These are phyloP conservation scores for Phataginus tetradactyla DNA, from an alignment of 2,797 vertebrate species.

Conservation along the genomic window DNA sequence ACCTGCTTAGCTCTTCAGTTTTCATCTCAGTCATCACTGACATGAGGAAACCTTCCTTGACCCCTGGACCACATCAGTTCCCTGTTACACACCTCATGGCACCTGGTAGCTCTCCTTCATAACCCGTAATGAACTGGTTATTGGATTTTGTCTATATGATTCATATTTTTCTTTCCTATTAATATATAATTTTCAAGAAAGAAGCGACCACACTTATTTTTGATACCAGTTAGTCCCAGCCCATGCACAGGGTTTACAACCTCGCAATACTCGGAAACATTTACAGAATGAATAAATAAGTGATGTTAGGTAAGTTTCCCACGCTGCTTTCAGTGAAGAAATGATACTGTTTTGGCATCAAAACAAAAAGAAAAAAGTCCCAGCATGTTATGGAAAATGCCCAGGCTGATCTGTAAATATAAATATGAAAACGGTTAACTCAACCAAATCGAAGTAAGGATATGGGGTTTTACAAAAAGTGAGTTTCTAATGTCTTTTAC, in stretches of 20 bases:
- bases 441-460: neutral
- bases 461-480: neutral
- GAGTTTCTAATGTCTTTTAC: conserved; percentile 82
- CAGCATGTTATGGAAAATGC: neutral
- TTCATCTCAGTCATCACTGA: neutral
- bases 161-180: conserved; percentile 20
- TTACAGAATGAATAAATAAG: neutral
- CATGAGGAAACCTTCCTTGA: neutral
- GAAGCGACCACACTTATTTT: neutral
- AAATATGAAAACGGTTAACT: neutral
- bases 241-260: neutral
- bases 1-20: neutral
- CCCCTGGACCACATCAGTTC: neutral
- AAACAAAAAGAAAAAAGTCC: neutral
- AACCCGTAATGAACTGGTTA: neutral
- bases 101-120: neutral
- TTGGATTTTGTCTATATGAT: conserved; percentile 31
- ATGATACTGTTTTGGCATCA: neutral
- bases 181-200: neutral
- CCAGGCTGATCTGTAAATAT: neutral
- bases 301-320: neutral
- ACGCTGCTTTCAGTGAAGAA: neutral
- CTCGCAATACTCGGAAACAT: neutral
- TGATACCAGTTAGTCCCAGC: neutral
- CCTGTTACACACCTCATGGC: neutral